Evolutionary conservation across 2,797 vertebrate genomes (phyloP).

Genomic region (Lindbergichthys nudifrons): DNA sequence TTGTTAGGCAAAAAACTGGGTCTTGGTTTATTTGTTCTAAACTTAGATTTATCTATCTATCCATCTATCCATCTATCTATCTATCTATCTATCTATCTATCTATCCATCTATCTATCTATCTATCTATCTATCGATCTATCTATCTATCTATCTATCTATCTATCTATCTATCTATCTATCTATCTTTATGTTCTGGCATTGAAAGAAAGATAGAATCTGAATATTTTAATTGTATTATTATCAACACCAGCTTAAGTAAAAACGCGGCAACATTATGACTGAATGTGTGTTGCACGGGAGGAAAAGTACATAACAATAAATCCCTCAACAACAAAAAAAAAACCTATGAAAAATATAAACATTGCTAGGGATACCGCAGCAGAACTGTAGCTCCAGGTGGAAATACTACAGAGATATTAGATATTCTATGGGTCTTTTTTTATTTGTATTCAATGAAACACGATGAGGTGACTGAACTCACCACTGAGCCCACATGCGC

Average conservation of each 20-base stretch:
- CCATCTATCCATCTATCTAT: not conserved
- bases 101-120: not conserved
- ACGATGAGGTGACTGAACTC: constrained; percentile 28
- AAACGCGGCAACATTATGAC: not conserved
- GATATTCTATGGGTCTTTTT: not conserved
- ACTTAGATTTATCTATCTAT: not conserved
- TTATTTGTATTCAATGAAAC: not conserved
- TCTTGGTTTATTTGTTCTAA: not conserved
- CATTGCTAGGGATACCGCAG: not conserved
- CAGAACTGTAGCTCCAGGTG: not conserved
- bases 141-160: not conserved
- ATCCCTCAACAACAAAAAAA: not conserved
- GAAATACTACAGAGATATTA: not conserved
- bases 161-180: not conserved
- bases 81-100: too few species aligned
- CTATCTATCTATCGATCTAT: not conserved
- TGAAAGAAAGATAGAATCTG: constrained; percentile 34
- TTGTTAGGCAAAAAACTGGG: not conserved
- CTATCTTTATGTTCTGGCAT: constrained; percentile 1
- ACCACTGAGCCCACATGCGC: constrained; percentile 22
- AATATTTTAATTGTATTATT: not conserved
- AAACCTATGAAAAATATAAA: not conserved
- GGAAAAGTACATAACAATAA: not conserved
- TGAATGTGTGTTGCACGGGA: not conserved
- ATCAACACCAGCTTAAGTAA: not conserved